These are phyloP conservation scores for Alces alces DNA, from an alignment of 2,113 vertebrate species.

Conservation along the genomic window DNA sequence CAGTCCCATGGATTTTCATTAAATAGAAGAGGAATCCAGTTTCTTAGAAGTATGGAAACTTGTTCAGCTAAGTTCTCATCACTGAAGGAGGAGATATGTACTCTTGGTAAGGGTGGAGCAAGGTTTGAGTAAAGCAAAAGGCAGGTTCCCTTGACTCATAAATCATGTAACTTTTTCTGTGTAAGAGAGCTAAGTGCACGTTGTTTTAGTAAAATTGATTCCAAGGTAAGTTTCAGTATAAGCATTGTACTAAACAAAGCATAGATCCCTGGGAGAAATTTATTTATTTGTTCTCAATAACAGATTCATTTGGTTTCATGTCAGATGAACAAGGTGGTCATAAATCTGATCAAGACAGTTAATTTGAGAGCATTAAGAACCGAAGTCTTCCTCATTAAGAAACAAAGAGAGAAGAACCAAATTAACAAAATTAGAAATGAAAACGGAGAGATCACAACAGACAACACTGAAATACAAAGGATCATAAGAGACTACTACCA, in stretches of 20 bases:
- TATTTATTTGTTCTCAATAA: constrained; percentile 11
- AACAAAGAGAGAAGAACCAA: too few species aligned
- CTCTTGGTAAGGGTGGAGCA: neutral
- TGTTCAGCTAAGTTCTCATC: neutral
- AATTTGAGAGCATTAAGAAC: neutral
- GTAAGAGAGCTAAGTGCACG: neutral
- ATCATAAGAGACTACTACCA: too few species aligned
- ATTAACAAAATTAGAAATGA: too few species aligned
- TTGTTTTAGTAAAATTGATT: neutral
- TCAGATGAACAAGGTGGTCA: neutral
- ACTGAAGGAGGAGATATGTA: neutral
- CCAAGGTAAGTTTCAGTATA: neutral
- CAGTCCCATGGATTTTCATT: neutral
- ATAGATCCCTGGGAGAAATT: neutral
- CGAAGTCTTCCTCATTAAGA: too few species aligned
- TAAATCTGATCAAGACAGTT: neutral
- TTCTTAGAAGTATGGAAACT: neutral
- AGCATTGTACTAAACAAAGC: neutral
- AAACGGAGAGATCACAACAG: too few species aligned
- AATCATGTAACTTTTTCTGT: neutral
- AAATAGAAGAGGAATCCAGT: neutral
- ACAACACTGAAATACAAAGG: too few species aligned
- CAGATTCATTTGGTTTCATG: neutral
- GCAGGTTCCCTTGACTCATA: neutral
- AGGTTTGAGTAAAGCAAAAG: neutral